These are phyloP conservation scores for Strigops habroptila DNA, from an alignment of 2,113 vertebrate genomes.

Conservation along the genomic window DNA sequence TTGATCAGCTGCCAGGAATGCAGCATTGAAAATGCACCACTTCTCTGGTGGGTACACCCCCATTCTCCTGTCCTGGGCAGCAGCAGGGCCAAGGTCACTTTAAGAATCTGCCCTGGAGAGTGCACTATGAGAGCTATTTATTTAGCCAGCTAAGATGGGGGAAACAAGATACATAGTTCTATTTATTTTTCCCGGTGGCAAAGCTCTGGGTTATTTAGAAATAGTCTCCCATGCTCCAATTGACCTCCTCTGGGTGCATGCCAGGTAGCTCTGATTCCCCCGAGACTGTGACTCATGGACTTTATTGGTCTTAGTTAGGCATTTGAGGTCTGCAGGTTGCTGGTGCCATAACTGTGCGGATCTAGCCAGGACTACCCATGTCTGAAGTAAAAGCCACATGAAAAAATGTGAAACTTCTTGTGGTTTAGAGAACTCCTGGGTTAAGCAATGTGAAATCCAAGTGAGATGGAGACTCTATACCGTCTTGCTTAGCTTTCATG, in stretches of 20 bases:
- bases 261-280: slow-evolving; percentile 48
- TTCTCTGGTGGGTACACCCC: background rate
- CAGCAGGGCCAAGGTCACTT: slow-evolving; percentile 50
- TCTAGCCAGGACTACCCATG: background rate
- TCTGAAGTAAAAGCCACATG: background rate
- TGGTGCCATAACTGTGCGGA: background rate
- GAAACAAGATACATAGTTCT: slow-evolving; percentile 66
- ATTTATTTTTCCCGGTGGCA: slow-evolving; percentile 63
- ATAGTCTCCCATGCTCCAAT: slow-evolving; percentile 43
- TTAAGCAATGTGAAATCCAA: background rate
- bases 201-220: slow-evolving; percentile 59
- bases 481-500: background rate
- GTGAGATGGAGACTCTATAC: background rate
- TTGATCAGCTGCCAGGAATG: slow-evolving; percentile 57
- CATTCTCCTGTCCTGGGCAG: background rate
- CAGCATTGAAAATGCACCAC: background rate
- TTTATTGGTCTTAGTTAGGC: background rate
- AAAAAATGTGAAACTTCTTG: background rate
- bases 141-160: slow-evolving; percentile 46
- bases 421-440: background rate
- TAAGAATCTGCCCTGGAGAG: slow-evolving; percentile 44
- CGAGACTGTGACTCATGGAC: slow-evolving; percentile 32
- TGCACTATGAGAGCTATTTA: slow-evolving; percentile 54
- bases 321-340: background rate
- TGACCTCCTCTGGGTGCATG: slow-evolving; percentile 1